Evolutionary conservation across 2,113 vertebrate species (phyloP), one percentile per base, ranked within the genome.

Genomic region (Melanotaenia duboulayi): DNA sequence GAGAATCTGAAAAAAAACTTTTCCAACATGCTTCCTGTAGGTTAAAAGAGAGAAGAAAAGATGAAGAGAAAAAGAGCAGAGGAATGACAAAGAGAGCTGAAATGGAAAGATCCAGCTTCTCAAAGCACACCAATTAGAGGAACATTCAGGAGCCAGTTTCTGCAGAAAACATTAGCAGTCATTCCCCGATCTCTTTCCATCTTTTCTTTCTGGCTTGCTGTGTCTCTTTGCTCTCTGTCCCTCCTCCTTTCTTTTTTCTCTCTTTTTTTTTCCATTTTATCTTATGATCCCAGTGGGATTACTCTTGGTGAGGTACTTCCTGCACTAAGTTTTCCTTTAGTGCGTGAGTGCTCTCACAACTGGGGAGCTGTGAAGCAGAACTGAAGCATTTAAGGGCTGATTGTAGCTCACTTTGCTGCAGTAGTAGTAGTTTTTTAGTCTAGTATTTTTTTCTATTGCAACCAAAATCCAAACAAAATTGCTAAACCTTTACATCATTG

Each of bases 281-380:
- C 86, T 82, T 90, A 91, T 56, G 80, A 92, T 90, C 87, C 91
- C 90, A 39, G 71, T 82, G 91, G 81, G 90, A 81, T 92, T 82
- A 86, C 83, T 78, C 71, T 80, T 82, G 76, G 86, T 89, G 87
- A 91, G 87, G 80, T 90, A 90, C 90, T 90, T 92, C 91, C 92
- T 93, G 89, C 81, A 62, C 52, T 90, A 88, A 83, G 80, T 87
- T 90, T 90, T 72, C 81, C 82, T 89, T 72, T 74, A 65, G 40
- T 48, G 67, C 60, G 39, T 22, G 20, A 76, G 61, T 11, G 56
- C n/a, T 71, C 84, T 75, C 76, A 42, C 63, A 80, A 71, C 81
- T 35, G 16, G 80, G 71, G 85, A 80, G 74, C 80, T 64, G 72
- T 89, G 89, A 89, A 86, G 70, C 61, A 80, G 62, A 74, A 59